Base-by-base conservation (phyloP, 2,888 invertebrate genomes). In the Griposia aprilina region DNA sequence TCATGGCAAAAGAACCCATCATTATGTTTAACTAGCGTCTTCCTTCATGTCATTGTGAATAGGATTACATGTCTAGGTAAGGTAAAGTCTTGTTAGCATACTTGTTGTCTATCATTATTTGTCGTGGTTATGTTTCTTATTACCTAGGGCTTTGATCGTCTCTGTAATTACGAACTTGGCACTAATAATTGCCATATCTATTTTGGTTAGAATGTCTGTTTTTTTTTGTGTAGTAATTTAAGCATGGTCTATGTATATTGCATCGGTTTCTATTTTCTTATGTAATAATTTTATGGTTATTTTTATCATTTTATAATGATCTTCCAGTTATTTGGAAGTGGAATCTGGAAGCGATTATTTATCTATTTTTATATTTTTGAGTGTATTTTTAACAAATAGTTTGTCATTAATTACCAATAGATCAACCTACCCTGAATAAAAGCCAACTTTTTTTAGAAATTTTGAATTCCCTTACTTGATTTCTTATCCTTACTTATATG, bases 21-120 rank as follows among this genome's bases (percentile, higher is more conserved):
- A 84, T 84, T 73, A 57, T 57, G 52, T 76, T 84, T 75, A 62
- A 80, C 63, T 30, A 70, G 36, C 45, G 20, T 30, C 20, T 71
- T 74, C 63, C 41, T 70, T 48, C 26, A 62, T 65, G 62, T 41
- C n/a, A 69, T 60, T 68, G 36, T 50, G 41, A 65, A 23, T 26
- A 62, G 4, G 41, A 41, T 7, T 41, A 30, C 76, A 76, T 48
- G 57, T 65, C 30, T 68, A n/a, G 6, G 15, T 17, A 57, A 23
- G 8, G 45, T 30, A 41, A 8, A 17, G 30, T 4, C 15, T 77
- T 41, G 41, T 59, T 60, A 67, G 7, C 10, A 50, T 77, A 41
- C 17, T 60, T 45, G 20, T 60, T 23, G 52, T 60, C 59, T 52
- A 52, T 60, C 7, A 70, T 80, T 80, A 60, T 20, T 52, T 52